These are phyloP conservation scores for Girardia tigrina DNA, from an alignment of 2,888 invertebrate genomes.

Conservation along the genomic window DNA sequence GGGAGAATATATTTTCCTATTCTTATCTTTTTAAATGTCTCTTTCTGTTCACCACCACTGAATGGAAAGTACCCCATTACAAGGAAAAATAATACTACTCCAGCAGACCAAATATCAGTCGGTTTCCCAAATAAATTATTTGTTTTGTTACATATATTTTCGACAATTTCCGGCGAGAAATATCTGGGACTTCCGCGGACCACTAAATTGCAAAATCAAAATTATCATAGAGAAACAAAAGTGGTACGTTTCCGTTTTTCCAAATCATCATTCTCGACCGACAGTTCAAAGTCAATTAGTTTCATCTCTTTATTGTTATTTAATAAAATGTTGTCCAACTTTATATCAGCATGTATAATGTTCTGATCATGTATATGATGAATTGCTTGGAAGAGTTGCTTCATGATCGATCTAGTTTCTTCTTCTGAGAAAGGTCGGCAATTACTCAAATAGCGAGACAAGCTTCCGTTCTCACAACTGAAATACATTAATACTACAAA, in stretches of 20 bases:
- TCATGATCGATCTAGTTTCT: not conserved
- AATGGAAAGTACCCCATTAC: not conserved
- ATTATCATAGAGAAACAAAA: not conserved
- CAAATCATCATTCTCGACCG: not conserved
- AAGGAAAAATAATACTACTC: not conserved
- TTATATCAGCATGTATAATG: not conserved
- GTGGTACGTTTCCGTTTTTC: not conserved
- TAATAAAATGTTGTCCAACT: conserved; percentile 19
- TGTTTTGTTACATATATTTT: not conserved
- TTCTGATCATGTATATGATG: not conserved
- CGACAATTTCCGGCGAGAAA: not conserved
- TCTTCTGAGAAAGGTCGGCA: not conserved
- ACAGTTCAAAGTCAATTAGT: not conserved
- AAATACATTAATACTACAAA: not conserved
- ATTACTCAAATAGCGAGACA: not conserved
- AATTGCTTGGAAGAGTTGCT: not conserved
- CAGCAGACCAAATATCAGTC: not conserved
- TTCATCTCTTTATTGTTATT: not conserved
- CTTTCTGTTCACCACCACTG: too few species aligned
- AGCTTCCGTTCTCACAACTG: not conserved
- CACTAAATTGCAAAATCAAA: not conserved
- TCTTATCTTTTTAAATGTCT: not conserved
- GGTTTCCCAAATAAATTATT: not conserved
- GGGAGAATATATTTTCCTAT: not conserved
- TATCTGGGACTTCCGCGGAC: not conserved